Base-by-base conservation (phyloP, 2,797 vertebrate genomes). In the Clarias fuscus region DNA sequence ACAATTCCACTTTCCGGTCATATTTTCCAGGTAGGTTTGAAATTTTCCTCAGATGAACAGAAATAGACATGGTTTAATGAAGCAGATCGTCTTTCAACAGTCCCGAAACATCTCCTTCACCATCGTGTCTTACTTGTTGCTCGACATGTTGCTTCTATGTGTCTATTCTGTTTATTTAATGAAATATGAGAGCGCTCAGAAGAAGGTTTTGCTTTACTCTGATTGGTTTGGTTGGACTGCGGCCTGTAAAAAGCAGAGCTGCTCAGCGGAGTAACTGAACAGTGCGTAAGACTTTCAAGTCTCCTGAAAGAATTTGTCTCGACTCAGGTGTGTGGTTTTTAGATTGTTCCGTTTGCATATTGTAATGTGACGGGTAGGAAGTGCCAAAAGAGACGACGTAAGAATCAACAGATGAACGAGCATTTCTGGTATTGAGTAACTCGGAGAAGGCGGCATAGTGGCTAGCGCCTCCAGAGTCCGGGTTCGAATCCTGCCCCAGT, bases 1-100 rank as follows among this genome's bases (percentile, higher is more conserved):
- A 90, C 88, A 98, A 93, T 62, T 95, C 93, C 6, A 97, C 96
- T 91, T 97, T 97, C 84, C 96, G 92, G 91, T 98, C 96, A 0
- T 94, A 95, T 77, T 88, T 93, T 62, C 97, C 97, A 0, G 96
- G 96, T 71, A 99, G 93, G 85, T 95, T 95, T 84, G 91, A 95
- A 79, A 99, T 93, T 91, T 90, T 95, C 88, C 89, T 94, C 86
- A 99, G 91, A 43, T 84, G 87, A 17, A 97, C 94, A 0, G 90
- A 96, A 90, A 99, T 96, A 86, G 97, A 97, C 97, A 98, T 98
- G 65, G 53, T 87, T 64, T 53, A 81, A 13, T 67, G 84, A 7
- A 59, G 58, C 40, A 15, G 13, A 53, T 43, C 58, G 6, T 56
- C 48, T 11, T 53, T 56, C 15, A 48, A 6, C 30, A 5, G 65